Evolutionary conservation across 2,888 invertebrate species (phyloP).

Genomic region (Sepiola atlantica): DNA sequence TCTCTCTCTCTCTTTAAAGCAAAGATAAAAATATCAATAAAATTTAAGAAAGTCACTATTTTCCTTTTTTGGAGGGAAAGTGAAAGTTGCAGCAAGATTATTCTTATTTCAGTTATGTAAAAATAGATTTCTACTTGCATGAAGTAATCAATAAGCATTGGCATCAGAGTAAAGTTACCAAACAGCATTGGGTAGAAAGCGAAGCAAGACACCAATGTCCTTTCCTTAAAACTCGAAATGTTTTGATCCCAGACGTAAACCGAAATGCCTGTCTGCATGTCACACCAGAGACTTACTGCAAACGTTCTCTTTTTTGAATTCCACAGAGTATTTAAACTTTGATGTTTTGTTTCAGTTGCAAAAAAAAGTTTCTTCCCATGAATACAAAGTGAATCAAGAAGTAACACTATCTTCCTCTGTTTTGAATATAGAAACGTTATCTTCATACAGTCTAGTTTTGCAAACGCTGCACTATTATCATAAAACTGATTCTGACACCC

Average conservation of each 20-base stretch:
- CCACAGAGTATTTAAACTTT: conserved; percentile 15
- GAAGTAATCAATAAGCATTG: neutral
- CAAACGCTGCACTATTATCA: too few relatives aligned
- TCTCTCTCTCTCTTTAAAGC: neutral
- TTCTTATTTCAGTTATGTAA: neutral
- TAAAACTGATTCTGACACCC: too few relatives aligned
- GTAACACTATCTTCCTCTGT: neutral
- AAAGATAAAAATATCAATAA: neutral
- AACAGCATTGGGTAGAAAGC: neutral
- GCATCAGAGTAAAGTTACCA: neutral
- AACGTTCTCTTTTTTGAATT: neutral
- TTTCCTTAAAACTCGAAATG: neutral
- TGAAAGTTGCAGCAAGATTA: neutral
- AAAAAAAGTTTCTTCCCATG: neutral
- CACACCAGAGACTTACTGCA: neutral
- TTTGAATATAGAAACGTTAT: neutral
- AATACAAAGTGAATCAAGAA: neutral
- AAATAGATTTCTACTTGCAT: neutral
- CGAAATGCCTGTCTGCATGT: neutral
- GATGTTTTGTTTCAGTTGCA: neutral
- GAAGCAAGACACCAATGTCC: neutral
- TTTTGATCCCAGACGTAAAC: neutral
- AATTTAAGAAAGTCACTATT: neutral
- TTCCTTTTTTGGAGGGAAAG: neutral
- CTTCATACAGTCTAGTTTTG: too few relatives aligned